Percentiles rank a stretch among this genome's conserved stretches.
Conservation (phyloP, 2,797 vertebrate species). For the Cuculus canorus region DNA sequence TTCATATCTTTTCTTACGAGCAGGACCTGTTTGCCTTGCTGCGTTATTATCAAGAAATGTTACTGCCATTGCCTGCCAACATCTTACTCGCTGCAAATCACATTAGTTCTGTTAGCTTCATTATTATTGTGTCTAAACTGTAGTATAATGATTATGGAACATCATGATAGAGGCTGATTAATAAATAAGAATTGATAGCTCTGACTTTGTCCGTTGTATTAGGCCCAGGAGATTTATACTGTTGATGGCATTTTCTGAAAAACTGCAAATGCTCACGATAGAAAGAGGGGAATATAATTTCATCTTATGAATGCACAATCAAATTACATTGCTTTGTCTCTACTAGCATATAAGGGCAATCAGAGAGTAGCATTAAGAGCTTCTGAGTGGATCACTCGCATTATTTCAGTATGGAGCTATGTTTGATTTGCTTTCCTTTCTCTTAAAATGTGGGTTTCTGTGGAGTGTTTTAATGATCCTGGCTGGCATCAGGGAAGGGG, state of each 20-base stretch:
- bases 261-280: slow-evolving; percentile 3
- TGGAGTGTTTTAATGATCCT: neutral
- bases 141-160: slow-evolving; percentile 62
- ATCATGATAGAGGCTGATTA: slow-evolving; percentile 60
- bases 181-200: slow-evolving; percentile 69
- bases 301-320: neutral
- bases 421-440: neutral
- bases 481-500: neutral
- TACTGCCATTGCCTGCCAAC: slow-evolving; percentile 64
- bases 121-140: slow-evolving; percentile 67
- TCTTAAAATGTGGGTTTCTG: neutral
- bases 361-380: slow-evolving; percentile 3
- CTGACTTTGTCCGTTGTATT: slow-evolving; percentile 44
- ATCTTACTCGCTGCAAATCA: slow-evolving; percentile 61
- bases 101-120: slow-evolving; percentile 60
- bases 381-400: neutral
- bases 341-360: neutral
- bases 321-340: slow-evolving; percentile 59
- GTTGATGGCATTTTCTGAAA: slow-evolving; percentile 24
- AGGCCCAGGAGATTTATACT: slow-evolving; percentile 45
- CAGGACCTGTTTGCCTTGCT: slow-evolving; percentile 52
- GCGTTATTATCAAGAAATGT: slow-evolving; percentile 61
- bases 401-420: neutral
- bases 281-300: slow-evolving; percentile 15
- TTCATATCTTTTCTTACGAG: slow-evolving; percentile 58